phyloP scores from a whole-genome alignment of 2,113 vertebrate species.

The Dryoscopus gambensis region DNA sequence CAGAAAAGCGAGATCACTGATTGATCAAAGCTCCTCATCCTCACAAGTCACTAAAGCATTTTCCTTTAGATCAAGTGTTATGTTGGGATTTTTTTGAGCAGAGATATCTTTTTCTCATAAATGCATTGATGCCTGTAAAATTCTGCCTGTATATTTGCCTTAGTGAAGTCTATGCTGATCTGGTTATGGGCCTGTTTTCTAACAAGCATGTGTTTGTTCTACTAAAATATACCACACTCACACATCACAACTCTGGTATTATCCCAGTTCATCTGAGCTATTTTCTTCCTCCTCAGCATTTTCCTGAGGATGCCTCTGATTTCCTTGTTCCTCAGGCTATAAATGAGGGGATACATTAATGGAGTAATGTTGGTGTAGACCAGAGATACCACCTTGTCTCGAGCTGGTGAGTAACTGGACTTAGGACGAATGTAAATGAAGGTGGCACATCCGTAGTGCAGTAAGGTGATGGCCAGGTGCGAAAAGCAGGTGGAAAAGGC shows the following conservation, averaged over 20 bases:
- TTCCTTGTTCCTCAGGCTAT: conserved; percentile 36
- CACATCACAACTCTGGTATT: background rate
- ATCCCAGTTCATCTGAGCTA: background rate
- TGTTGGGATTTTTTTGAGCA: background rate
- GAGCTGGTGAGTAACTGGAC: conserved; percentile 33
- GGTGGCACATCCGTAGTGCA: conserved; percentile 66
- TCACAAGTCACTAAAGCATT: background rate
- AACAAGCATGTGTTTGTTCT: background rate
- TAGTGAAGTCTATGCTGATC: background rate
- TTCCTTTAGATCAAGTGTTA: background rate
- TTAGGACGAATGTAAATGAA: conserved; percentile 65
- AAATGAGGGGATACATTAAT: conserved; percentile 61
- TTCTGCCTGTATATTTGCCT: background rate
- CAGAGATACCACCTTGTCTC: conserved; percentile 63
- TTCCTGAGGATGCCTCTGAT: conserved; percentile 1
- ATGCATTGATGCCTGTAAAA: background rate
- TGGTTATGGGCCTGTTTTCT: background rate
- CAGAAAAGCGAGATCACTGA: background rate
- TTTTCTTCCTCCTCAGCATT: conserved; percentile 12
- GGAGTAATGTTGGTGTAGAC: conserved; percentile 70
- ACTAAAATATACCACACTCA: background rate
- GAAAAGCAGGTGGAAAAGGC: conserved; percentile 66
- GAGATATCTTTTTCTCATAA: background rate
- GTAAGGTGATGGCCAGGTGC: conserved; percentile 55
- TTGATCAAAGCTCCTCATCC: background rate